Base-by-base conservation (phyloP, 2,888 invertebrate genomes). In the Ganaspis brasiliensis region DNA sequence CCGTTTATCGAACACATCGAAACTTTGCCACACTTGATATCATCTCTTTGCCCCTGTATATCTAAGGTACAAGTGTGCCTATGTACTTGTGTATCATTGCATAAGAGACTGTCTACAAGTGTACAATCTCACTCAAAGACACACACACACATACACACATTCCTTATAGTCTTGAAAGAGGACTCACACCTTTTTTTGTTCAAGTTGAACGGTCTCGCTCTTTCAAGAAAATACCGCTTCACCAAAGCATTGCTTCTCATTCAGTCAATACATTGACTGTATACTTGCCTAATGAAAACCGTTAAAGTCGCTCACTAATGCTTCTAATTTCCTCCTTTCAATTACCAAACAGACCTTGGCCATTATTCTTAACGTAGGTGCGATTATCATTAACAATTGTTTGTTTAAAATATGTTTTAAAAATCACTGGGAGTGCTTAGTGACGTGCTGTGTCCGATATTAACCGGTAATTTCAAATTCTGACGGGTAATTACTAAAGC, bases 1-100 rank as follows among this genome's bases (percentile, higher is more conserved):
- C 83, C 86, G 86, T 86, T 86, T 80, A 79, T 83, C 79, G 85
- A 80, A 72, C 80, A 76, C 84, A 79, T 81, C 74, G 76, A 57
- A 70, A 57, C 76, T 75, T 71, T 49, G 75, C 74, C 70, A 76
- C 77, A 79, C 72, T 80, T 79, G 76, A 76, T 76, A 67, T 61
- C 73, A 74, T 78, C 72, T 74, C 52, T 56, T 12, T 67, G 63
- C 63, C 45, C 40, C 63, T 45, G 45, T 63, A 16, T 63, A 45
- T 67, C 24, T 1, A 67, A 45, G 21, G 14, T 40, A 67, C 40
- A 21, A 67, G 45, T 67, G 14, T 45, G 26, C 5, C 24, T 14
- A n/a, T 59, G 9, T 16, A 14, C 31, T n/a, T 31, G 31, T 59
- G 31, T n/a, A n/a, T n/a, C 24, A 67, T 67, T 67, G 67, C 67